A percentile compares a stretch with the other conserved stretches of the same genome.
Conservation (phyloP, 2,797 vertebrate genomes). For the Sparus aurata region DNA sequence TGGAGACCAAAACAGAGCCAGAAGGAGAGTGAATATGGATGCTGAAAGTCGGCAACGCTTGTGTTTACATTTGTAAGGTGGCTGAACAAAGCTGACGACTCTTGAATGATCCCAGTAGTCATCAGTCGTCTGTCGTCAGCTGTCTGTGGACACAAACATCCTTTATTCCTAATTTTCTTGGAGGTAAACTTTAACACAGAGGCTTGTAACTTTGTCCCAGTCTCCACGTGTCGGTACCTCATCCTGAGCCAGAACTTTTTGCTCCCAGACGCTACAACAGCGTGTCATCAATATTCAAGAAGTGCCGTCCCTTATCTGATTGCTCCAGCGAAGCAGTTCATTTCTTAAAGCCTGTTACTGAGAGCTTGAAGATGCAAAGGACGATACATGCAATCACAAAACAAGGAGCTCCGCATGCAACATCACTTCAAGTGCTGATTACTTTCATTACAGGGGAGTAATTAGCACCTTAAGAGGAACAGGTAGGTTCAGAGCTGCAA, state of each 20-base stretch:
- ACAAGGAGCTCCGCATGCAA: slow-evolving; percentile 47
- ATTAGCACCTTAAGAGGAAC: slow-evolving; percentile 72
- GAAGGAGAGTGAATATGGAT: background rate
- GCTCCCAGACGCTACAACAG: slow-evolving; percentile 17
- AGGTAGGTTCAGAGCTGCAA: slow-evolving; percentile 58
- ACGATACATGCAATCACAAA: slow-evolving; percentile 71
- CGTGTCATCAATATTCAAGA: slow-evolving; percentile 63
- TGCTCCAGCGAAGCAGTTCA: slow-evolving; percentile 55
- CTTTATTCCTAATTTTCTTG: background rate
- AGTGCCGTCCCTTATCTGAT: slow-evolving; percentile 57
- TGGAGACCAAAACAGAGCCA: background rate
- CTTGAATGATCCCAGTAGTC: too few species aligned
- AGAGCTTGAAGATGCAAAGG: slow-evolving; percentile 58
- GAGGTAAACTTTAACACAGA: background rate
- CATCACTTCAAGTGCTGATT: slow-evolving; percentile 71
- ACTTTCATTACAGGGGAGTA: slow-evolving; percentile 76
- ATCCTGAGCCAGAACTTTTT: background rate
- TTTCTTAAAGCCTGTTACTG: slow-evolving; percentile 65
- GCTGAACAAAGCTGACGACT: too few species aligned
- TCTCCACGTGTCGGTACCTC: background rate
- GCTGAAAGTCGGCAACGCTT: too few species aligned
- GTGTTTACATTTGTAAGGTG: too few species aligned
- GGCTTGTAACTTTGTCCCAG: background rate
- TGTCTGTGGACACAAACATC: background rate
- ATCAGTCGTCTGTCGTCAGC: too few species aligned